Percentiles rank a stretch among this genome's conserved stretches.
Conservation (phyloP, 1,140 invertebrate species). For the Artemia franciscana region DNA sequence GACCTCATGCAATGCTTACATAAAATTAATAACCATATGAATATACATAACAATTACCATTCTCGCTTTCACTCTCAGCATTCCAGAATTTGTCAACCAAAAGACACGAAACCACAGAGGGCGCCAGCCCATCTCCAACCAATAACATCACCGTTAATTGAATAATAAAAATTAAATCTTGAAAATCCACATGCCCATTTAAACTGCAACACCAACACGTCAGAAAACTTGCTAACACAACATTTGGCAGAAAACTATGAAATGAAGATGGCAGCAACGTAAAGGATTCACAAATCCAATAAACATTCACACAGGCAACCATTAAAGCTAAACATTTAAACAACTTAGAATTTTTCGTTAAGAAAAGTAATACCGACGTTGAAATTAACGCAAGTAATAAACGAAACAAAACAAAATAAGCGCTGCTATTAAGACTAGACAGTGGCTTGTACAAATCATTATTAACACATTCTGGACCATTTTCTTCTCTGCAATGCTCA, state of each 20-base stretch:
- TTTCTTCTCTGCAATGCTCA: not conserved
- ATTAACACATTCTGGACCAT: not conserved
- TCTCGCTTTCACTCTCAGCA: too few species aligned
- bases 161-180: constrained; percentile 10
- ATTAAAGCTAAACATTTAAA: not conserved
- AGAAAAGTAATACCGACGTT: not conserved
- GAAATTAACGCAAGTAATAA: not conserved
- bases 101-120: constrained; percentile 18
- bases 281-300: not conserved
- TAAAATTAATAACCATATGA: too few species aligned
- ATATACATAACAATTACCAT: too few species aligned
- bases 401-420: not conserved
- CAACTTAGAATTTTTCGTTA: not conserved
- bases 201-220: not conserved
- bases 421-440: not conserved
- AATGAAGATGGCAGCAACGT: not conserved
- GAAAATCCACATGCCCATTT: not conserved
- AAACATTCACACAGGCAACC: not conserved
- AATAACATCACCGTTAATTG: constrained; percentile 15
- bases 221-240: not conserved
- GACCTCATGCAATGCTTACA: too few species aligned
- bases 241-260: not conserved
- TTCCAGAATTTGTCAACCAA: too few species aligned
- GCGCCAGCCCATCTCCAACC: constrained; percentile 22
- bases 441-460: not conserved